Conservation (phyloP, 1,140 invertebrate species). For the Neoseiulus cucumeris region DNA sequence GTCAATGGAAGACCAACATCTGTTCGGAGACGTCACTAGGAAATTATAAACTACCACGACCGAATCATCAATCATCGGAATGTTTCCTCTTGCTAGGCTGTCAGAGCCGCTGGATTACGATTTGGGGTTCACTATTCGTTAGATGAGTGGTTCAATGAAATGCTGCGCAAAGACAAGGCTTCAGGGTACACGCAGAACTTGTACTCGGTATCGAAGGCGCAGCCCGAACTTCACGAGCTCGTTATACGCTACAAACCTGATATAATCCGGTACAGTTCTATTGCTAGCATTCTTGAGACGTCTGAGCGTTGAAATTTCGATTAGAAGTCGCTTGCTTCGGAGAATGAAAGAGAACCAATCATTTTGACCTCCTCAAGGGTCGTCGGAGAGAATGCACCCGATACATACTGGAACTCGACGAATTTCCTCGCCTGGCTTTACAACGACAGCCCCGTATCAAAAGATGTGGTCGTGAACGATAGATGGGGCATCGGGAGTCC, state of each 20-base stretch:
- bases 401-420: conserved; percentile 32
- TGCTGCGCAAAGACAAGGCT: conserved; percentile 50
- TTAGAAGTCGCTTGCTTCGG: neutral
- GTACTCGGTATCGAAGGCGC: conserved; percentile 44
- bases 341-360: neutral
- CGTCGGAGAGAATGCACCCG: conserved; percentile 30
- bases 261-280: conserved; percentile 31
- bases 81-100: neutral
- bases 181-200: conserved; percentile 41
- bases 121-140: conserved; percentile 76
- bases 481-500: conserved; percentile 50
- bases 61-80: too few relatives aligned
- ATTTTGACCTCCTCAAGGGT: neutral
- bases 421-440: conserved; percentile 36
- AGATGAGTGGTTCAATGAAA: conserved; percentile 75
- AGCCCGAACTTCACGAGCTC: conserved; percentile 51
- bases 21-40: too few relatives aligned
- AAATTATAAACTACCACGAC: too few relatives aligned
- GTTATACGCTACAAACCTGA: conserved; percentile 25
- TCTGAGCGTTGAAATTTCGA: neutral
- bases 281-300: too few relatives aligned
- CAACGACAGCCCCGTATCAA: conserved; percentile 49
- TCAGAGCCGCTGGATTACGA: conserved; percentile 28
- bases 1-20: too few relatives aligned
- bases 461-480: conserved; percentile 68